phyloP scores from a whole-genome alignment of 2,113 vertebrate genomes.

The Protomyctophum bolini region DNA sequence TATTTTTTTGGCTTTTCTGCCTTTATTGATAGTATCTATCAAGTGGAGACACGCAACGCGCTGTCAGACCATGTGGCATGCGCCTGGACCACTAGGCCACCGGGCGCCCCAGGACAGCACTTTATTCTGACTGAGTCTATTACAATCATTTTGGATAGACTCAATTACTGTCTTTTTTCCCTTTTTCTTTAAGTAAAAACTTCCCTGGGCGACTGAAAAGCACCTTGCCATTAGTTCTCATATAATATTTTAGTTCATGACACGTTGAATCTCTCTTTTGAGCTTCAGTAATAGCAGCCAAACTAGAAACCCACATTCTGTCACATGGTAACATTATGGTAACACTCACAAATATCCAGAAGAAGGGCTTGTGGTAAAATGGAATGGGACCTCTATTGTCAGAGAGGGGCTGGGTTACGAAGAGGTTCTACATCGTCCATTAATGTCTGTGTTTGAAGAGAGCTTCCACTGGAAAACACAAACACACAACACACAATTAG shows the following conservation, averaged over 20 bases:
- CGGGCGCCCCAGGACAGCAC: too few species aligned
- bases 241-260: too few species aligned
- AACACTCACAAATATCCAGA: not conserved
- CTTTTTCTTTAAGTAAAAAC: not conserved
- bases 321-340: not conserved
- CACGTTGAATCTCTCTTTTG: not conserved
- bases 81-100: too few species aligned
- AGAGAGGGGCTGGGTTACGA: not conserved
- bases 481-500: conserved; percentile 1
- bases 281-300: not conserved
- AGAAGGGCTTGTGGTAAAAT: not conserved
- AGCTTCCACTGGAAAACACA: conserved; percentile 77
- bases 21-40: too few species aligned
- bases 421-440: conserved; percentile 32
- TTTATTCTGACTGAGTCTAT: too few species aligned
- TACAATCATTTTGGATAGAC: too few species aligned
- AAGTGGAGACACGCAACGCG: too few species aligned
- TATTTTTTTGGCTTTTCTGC: too few species aligned
- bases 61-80: too few species aligned
- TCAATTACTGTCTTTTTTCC: too few species aligned
- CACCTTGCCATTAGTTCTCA: not conserved
- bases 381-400: not conserved
- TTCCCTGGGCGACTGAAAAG: not conserved
- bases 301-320: not conserved
- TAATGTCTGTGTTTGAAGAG: conserved; percentile 74